Base-by-base conservation (phyloP, 2,888 invertebrate genomes). In the Abscondita cerata region DNA sequence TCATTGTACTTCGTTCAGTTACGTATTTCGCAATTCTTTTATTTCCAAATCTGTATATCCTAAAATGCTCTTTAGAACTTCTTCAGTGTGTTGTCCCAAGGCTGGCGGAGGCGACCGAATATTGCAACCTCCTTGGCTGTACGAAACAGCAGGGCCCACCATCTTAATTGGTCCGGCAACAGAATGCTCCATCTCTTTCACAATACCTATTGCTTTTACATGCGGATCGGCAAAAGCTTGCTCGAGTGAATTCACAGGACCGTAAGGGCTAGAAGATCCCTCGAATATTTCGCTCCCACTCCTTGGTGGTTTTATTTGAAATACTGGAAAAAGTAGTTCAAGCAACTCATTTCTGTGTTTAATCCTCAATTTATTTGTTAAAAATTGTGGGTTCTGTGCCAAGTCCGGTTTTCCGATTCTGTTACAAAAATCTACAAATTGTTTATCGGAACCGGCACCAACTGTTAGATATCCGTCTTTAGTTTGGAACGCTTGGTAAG, bases 191-290 rank as follows among this genome's bases (percentile, higher is more conserved):
- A 94, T 68, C 61, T 87, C 87, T 77, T 92, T 86, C 0, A 94
- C 91, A 56, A 94, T 75, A n/a, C 82, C 85, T 62, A 90, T 88
- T 1, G 85, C 83, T 66, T 86, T 84, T 0, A 97, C 87, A 80
- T 98, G 98, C 1, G 90, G 89, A 83, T 98, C 95, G 52, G 88
- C 84, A 78, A 98, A 98, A 0, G 93, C 93, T 80, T 94, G 88
- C 65, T 86, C 81, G 80, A 98, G 88, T 40, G 85, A 89, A 81
- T 98, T 98, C 2, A 98, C 88, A 0, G 96, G 95, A 0, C 96
- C 97, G 73, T 89, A 91, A 0, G 98, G 95, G 77, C 96, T 94
- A 1, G 89, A 82, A 0, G 89, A 87, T 13, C 86, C 86, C 57
- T 89, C 86, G 71, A 98, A 91, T 38, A 87, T 75, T 1, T 77